Conservation (phyloP, 2,797 vertebrate species). For the Limnodromus scolopaceus region DNA sequence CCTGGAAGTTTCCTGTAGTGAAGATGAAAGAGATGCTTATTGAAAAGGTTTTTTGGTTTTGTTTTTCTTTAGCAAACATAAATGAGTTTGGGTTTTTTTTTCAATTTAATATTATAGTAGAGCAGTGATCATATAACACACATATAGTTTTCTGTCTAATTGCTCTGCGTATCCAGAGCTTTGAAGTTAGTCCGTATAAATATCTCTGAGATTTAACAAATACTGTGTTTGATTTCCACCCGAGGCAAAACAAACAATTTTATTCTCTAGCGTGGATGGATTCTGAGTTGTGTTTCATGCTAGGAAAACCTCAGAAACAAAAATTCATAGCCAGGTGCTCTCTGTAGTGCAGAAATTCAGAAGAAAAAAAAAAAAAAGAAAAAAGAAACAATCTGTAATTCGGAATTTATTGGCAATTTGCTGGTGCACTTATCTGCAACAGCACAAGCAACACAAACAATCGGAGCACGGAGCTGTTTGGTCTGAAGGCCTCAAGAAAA, state of each 20-base stretch:
- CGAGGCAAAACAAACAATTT: slow-evolving; percentile 2
- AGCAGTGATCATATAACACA: not conserved
- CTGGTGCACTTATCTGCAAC: not conserved
- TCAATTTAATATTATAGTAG: not conserved
- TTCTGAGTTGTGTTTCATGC: not conserved
- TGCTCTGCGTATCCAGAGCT: not conserved
- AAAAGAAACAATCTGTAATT: not conserved
- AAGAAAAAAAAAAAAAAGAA: not conserved
- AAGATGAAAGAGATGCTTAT: not conserved
- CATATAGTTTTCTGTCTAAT: not conserved
- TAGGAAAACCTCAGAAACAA: not conserved
- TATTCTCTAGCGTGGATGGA: not conserved
- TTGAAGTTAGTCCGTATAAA: not conserved
- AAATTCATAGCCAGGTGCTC: not conserved
- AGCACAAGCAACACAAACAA: not conserved
- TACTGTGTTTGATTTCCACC: not conserved
- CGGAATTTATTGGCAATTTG: not conserved
- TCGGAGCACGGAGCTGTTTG: not conserved
- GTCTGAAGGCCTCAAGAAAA: not conserved
- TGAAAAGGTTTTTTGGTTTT: not conserved
- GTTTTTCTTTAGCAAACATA: not conserved
- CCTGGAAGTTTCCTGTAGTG: not conserved
- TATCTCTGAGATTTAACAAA: not conserved
- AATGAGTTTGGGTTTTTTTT: not conserved
- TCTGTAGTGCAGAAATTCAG: not conserved